Conservation (phyloP, 37 sponge, comb jelly and placozoan genomes). For the Cladorhizidae sp. region DNA sequence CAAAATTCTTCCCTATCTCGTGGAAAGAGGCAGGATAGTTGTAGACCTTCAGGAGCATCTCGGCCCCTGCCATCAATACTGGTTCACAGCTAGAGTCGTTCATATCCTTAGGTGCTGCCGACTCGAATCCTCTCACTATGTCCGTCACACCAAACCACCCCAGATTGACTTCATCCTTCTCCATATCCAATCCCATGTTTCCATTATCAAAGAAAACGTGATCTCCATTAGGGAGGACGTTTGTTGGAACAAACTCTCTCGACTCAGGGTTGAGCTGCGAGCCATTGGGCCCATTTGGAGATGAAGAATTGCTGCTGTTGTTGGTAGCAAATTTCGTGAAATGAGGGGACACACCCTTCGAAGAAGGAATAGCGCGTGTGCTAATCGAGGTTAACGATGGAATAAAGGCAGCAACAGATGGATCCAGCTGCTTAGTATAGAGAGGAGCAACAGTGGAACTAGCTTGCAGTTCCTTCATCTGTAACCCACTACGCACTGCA, state of each 20-base stretch:
- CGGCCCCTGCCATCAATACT: not conserved
- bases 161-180: not conserved
- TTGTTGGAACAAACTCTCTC: slow-evolving; percentile 18
- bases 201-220: not conserved
- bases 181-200: not conserved
- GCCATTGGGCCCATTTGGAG: not conserved
- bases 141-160: no score
- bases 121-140: slow-evolving; percentile 27
- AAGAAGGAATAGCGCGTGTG: not conserved
- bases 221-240: not conserved
- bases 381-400: not conserved
- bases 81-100: not conserved
- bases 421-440: slow-evolving; percentile 4
- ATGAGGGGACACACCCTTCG: not conserved
- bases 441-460: not conserved
- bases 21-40: slow-evolving; percentile 1
- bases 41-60: not conserved
- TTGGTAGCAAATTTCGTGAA: not conserved
- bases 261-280: slow-evolving; percentile 28
- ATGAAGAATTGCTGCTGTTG: not conserved
- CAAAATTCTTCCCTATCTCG: not conserved
- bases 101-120: not conserved
- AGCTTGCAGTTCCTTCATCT: not conserved
- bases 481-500: not conserved
- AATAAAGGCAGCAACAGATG: slow-evolving; percentile 13